Base-by-base conservation (phyloP, 1,140 invertebrate species). In the Drosophila melanica region DNA sequence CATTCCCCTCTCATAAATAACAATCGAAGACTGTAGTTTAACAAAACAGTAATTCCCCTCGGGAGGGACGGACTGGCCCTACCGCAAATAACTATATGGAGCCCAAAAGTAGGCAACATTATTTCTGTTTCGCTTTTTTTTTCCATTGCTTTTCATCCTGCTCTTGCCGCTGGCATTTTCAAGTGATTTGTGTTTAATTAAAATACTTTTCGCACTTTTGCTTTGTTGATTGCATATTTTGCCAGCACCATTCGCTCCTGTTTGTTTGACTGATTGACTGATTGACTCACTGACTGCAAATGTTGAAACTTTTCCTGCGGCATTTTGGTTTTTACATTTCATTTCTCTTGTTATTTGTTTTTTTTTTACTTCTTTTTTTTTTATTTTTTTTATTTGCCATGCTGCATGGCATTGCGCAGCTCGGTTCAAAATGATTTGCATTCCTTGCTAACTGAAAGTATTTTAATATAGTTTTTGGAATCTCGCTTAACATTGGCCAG, bases 141-240 rank as follows among this genome's bases (percentile, higher is more conserved):
- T 16, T n/a, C 33, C 14, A 33, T 23, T 44, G 11, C 23, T 51
- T n/a, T 57, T 66, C 20, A 45, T 30, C 41, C 41, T 12, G 10
- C 51, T 14, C 63, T 58, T 37, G 23, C 42, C 65, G 42, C 18
- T 58, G 44, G 57, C 54, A 66, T 50, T 71, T 55, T 75, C 47
- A 57, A 55, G 71, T 63, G 72, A 72, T 72, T 62, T 75, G 53
- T 75, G 70, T 85, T 86, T 87, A 81, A 86, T 81, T 78, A 86
- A 78, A 85, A 78, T 75, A 81, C 63, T 71, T 77, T 58, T 77
- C 37, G 48, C 54, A 65, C 54, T 77, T 76, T 79, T 53, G 35
- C 73, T 70, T 76, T 69, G 67, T 67, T 62, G 47, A 48, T 62
- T 67, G 57, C 66, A 69, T 68, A 62, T 72, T 71, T 58, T 66